These are phyloP conservation scores for Pipa parva DNA, from an alignment of 2,113 vertebrate species.

Conservation along the genomic window DNA sequence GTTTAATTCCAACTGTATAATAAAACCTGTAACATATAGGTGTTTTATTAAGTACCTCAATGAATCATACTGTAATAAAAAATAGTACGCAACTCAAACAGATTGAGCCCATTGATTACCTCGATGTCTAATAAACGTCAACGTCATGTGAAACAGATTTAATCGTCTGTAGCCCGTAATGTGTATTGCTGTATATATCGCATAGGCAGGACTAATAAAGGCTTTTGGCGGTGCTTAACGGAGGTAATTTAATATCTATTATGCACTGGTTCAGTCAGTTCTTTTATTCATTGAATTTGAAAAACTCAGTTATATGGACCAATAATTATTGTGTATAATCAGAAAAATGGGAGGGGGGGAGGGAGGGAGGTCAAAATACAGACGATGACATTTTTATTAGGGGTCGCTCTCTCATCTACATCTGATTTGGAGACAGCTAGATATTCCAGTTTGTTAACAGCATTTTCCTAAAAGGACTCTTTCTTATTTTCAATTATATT, in stretches of 20 bases:
- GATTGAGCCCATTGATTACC: constrained; percentile 24
- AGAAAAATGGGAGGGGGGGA: too few species aligned
- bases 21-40: constrained; percentile 35
- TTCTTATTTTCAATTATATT: too few species aligned
- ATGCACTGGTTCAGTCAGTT: neutral
- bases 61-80: constrained; percentile 22
- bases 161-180: neutral
- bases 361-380: too few species aligned
- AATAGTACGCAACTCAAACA: constrained; percentile 14
- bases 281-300: too few species aligned
- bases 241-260: neutral
- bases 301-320: too few species aligned
- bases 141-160: constrained; percentile 24
- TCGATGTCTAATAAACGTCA: constrained; percentile 27
- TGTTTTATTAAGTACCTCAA: constrained; percentile 41
- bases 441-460: too few species aligned
- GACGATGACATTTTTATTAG: too few species aligned
- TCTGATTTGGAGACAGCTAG: too few species aligned
- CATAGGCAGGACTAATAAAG: neutral
- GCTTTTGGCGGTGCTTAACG: neutral
- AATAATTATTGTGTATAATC: too few species aligned
- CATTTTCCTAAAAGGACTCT: too few species aligned
- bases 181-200: neutral
- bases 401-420: too few species aligned
- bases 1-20: constrained; percentile 27